A percentile compares a stretch with the other conserved stretches of the same genome.
These are phyloP conservation scores for Craniophora ligustri DNA, from an alignment of 2,888 invertebrate species.

Conservation along the genomic window DNA sequence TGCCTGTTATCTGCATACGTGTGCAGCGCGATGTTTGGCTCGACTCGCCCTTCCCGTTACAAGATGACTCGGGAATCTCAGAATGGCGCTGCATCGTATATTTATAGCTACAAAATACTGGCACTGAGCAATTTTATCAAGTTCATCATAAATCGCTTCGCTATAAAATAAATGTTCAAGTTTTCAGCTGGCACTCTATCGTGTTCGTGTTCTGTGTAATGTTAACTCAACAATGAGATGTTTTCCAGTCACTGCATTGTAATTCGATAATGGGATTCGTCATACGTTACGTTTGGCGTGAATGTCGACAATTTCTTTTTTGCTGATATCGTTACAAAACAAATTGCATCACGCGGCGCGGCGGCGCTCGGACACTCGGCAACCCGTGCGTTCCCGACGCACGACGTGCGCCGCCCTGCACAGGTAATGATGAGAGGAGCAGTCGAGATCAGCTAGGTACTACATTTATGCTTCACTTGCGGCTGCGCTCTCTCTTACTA, in stretches of 20 bases:
- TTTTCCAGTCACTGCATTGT: constrained; percentile 11
- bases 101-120: neutral
- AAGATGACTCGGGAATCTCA: neutral
- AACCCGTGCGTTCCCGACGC: too few species aligned
- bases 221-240: neutral
- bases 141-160: neutral
- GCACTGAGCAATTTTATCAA: neutral
- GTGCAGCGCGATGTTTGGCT: constrained; percentile 5
- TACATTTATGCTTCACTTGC: constrained; percentile 1
- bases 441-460: too few species aligned
- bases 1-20: constrained; percentile 9
- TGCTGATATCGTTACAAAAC: too few species aligned
- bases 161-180: neutral
- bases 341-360: too few species aligned
- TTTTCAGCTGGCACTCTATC: neutral
- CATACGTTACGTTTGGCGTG: constrained; percentile 1
- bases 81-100: constrained; percentile 5
- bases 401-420: too few species aligned
- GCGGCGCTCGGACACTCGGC: too few species aligned
- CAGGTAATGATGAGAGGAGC: too few species aligned
- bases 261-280: constrained; percentile 6
- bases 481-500: too few species aligned
- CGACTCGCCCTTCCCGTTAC: constrained; percentile 1
- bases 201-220: neutral
- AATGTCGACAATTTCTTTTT: neutral